phyloP scores from a whole-genome alignment of 2,113 vertebrate genomes.

The Oreochromis niloticus region DNA sequence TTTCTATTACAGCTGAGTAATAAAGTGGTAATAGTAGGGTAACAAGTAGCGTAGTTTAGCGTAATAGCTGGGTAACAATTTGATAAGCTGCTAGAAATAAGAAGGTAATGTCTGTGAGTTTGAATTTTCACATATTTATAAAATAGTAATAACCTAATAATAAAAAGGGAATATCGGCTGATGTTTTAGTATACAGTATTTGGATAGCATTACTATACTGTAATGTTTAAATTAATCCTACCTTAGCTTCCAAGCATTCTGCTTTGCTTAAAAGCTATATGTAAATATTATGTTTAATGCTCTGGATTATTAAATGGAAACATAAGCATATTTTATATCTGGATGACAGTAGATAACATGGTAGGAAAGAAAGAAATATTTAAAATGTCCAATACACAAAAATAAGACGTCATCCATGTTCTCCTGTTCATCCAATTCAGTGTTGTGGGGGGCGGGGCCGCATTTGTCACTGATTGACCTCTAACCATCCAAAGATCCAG shows the following conservation, averaged over 20 bases:
- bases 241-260: neutral
- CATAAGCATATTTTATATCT: neutral
- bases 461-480: neutral
- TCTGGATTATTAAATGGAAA: neutral
- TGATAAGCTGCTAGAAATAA: neutral
- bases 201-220: neutral
- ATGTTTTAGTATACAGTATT: neutral
- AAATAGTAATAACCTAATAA: neutral
- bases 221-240: neutral
- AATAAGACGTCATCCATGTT: neutral
- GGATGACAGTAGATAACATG: neutral
- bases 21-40: neutral
- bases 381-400: neutral
- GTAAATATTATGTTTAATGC: neutral
- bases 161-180: neutral
- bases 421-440: neutral
- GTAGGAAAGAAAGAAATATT: neutral
- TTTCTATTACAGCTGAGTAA: neutral
- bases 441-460: fast-evolving
- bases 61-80: neutral
- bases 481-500: neutral
- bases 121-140: neutral
- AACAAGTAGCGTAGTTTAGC: neutral
- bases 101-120: neutral
- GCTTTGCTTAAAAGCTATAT: neutral